Conservation (phyloP, 2,888 invertebrate species). For the Miltochrista miniata region DNA sequence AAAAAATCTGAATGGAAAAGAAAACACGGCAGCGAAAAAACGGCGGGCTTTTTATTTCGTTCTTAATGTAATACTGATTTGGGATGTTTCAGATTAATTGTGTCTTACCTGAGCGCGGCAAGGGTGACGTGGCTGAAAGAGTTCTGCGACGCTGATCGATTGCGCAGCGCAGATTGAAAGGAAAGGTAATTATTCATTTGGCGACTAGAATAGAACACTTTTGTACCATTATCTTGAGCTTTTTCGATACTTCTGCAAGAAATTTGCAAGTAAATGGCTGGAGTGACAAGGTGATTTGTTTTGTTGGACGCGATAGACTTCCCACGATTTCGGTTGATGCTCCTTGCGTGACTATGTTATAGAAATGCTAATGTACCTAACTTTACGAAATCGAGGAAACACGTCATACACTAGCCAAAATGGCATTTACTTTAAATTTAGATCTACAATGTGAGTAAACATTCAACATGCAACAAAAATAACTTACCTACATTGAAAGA, state of each 20-base stretch:
- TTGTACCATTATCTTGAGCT: conserved; percentile 79
- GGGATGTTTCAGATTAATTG: conserved; percentile 84
- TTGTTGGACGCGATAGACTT: conserved; percentile 66
- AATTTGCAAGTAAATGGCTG: conserved; percentile 83
- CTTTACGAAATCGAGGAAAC: conserved; percentile 4
- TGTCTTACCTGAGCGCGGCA: conserved; percentile 78
- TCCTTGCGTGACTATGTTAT: conserved; percentile 42
- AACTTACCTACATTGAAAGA: background rate
- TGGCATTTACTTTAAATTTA: conserved; percentile 28
- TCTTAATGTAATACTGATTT: conserved; percentile 83
- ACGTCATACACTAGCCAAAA: conserved; percentile 33
- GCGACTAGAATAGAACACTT: conserved; percentile 83
- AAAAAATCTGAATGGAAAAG: conserved; percentile 84
- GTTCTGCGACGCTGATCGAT: conserved; percentile 82
- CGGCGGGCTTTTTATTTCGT: conserved; percentile 77
- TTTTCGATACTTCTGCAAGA: conserved; percentile 79
- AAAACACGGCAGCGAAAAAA: conserved; percentile 80
- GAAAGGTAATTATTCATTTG: conserved; percentile 83
- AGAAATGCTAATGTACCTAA: conserved; percentile 41
- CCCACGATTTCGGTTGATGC: conserved; percentile 66
- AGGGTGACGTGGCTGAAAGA: conserved; percentile 81
- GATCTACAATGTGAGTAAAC: conserved; percentile 29
- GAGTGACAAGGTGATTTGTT: conserved; percentile 79
- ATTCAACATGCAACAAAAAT: conserved; percentile 35
- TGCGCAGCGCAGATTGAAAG: conserved; percentile 79